phyloP scores from a whole-genome alignment of 2,797 vertebrate species.

The Gambusia yucatana region DNA sequence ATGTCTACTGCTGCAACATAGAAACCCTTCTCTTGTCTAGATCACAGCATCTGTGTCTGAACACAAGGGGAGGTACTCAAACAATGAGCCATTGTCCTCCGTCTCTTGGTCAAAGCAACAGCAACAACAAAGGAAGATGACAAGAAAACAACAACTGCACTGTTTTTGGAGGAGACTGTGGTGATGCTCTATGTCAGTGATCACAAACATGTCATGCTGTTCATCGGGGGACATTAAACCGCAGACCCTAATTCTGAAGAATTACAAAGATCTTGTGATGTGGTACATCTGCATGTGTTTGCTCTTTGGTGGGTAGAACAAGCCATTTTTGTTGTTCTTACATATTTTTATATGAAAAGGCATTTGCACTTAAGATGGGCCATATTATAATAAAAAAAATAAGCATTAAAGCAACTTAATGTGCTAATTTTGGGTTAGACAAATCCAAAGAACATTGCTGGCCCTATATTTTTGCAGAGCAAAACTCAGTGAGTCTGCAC shows the following conservation, averaged over 20 bases:
- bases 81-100: slow-evolving; percentile 64
- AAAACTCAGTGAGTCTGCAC: not conserved
- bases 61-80: slow-evolving; percentile 36
- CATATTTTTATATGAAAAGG: slow-evolving; percentile 12
- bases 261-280: slow-evolving; percentile 49
- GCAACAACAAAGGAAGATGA: slow-evolving; percentile 46
- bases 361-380: slow-evolving; percentile 27
- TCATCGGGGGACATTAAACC: slow-evolving; percentile 38
- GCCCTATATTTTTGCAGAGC: not conserved
- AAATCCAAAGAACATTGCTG: not conserved
- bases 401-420: slow-evolving; percentile 21
- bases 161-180: slow-evolving; percentile 53
- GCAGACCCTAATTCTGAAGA: slow-evolving; percentile 27
- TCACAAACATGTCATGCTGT: slow-evolving; percentile 59
- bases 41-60: slow-evolving; percentile 35
- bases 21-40: slow-evolving; percentile 36
- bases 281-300: slow-evolving; percentile 42
- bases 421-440: slow-evolving; percentile 10
- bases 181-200: slow-evolving; percentile 47
- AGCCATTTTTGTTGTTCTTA: slow-evolving; percentile 28
- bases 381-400: slow-evolving; percentile 1
- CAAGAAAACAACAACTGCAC: slow-evolving; percentile 59
- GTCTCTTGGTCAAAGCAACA: slow-evolving; percentile 35
- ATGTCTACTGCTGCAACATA: slow-evolving; percentile 29
- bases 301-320: slow-evolving; percentile 24